phyloP scores from a whole-genome alignment of 2,797 vertebrate species.

The Amniataba percoides region DNA sequence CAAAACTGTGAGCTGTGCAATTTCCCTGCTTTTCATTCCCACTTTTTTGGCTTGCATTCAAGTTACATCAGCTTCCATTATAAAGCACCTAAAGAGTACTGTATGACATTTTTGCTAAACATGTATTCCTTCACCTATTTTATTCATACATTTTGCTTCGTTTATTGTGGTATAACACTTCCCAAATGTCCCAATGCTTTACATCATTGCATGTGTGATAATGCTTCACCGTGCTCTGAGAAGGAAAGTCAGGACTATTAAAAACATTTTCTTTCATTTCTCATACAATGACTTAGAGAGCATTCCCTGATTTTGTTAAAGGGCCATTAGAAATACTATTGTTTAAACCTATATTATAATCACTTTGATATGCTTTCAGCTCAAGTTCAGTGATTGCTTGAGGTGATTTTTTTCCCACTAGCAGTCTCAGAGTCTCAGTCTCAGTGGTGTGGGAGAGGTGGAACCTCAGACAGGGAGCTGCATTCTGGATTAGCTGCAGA shows the following conservation, averaged over 20 bases:
- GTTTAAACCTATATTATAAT: not conserved
- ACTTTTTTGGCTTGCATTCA: conserved; percentile 45
- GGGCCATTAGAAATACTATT: not conserved
- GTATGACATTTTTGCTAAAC: conserved; percentile 1
- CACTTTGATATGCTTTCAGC: not conserved
- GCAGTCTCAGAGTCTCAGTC: no score
- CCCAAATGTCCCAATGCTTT: not conserved
- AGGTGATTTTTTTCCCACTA: no score
- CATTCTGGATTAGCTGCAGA: no score
- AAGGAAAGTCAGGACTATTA: not conserved
- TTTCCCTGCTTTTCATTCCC: conserved; percentile 40
- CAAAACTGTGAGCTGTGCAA: conserved; percentile 68
- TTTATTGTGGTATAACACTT: not conserved
- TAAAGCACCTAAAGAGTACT: conserved; percentile 11
- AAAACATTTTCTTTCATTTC: not conserved
- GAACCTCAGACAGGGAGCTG: no score
- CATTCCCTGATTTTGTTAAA: not conserved
- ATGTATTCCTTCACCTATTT: not conserved
- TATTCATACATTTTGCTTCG: not conserved
- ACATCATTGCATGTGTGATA: not conserved
- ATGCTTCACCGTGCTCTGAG: not conserved
- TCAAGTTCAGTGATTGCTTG: not conserved
- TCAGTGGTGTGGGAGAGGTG: no score
- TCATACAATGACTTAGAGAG: not conserved
- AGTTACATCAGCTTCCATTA: conserved; percentile 50